phyloP scores from a whole-genome alignment of 2,797 vertebrate species.

The Podarcis lilfordi region DNA sequence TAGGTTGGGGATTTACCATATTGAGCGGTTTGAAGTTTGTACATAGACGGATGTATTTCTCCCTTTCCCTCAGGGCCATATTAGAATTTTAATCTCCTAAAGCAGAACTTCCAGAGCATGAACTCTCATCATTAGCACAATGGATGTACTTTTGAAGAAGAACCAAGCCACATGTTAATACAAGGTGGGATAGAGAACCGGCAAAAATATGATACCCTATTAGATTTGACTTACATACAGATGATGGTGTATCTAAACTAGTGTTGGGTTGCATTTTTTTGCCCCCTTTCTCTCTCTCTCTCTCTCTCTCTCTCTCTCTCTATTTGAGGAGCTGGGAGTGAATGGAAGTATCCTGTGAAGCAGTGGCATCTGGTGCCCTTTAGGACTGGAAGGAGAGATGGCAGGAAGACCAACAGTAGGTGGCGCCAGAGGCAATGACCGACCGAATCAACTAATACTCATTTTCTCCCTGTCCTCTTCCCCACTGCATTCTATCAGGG shows the following conservation, averaged over 20 bases:
- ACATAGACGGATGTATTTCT: constrained; percentile 17
- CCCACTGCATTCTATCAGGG: too few species aligned
- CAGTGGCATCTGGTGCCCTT: too few species aligned
- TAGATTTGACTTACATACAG: not conserved
- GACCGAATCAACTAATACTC: too few species aligned
- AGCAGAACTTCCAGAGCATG: constrained; percentile 19
- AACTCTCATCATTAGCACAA: constrained; percentile 29
- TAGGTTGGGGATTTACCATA: not conserved
- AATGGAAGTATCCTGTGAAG: too few species aligned
- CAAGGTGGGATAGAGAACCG: not conserved
- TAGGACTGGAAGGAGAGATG: too few species aligned
- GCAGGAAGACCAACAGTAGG: too few species aligned
- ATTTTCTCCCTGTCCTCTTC: too few species aligned
- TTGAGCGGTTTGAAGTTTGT: constrained; percentile 1
- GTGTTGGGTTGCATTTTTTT: too few species aligned
- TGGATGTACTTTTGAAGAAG: constrained; percentile 16
- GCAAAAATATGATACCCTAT: not conserved
- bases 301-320: too few species aligned
- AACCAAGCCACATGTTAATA: not conserved
- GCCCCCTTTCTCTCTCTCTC: too few species aligned
- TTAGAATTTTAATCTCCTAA: constrained; percentile 38
- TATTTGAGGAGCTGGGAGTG: too few species aligned
- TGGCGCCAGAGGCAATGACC: too few species aligned
- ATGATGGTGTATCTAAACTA: not conserved
- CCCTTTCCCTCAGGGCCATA: not conserved